Evolutionary conservation across 2,888 invertebrate species (phyloP), one percentile per base, ranked within the genome.

Genomic region (Drosophila setosimentum): DNA sequence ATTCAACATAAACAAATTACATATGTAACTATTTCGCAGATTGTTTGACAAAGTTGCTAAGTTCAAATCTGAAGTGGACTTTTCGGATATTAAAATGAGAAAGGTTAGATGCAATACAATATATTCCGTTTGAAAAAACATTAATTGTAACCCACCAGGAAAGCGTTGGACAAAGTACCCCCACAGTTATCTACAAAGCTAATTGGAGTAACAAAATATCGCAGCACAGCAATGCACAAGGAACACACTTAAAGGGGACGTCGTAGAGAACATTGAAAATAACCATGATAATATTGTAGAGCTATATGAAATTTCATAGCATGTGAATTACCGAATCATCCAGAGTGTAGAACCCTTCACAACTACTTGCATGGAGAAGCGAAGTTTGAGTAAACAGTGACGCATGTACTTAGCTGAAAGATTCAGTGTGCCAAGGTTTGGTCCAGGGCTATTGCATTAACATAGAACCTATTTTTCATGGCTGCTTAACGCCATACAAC

Each of bases 321-420:
- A n/a, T n/a, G n/a, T n/a, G n/a, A n/a, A n/a, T n/a, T n/a, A n/a
- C n/a, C n/a, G n/a, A n/a, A n/a, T n/a, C n/a, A n/a, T n/a, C n/a
- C n/a, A n/a, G 68, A 54, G 27, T 35, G 49, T 24, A 29, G n/a
- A 30, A 42, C 55, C 8, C 55, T 64, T 18, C 7, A 32, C 10
- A 8, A 35, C 5, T 55, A 49, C n/a, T 42, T 64, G 66, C 42
- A 64, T 64, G 50, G 42, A n/a, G 13, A 13, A 6, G 30, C 50
- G 7, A 29, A 51, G 33, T 21, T 37, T 35, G 11, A 30, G 37
- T 18, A 8, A 18, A 37, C 18, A 37, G 18, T 37, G 37, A 37
- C 7, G 37, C 37, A 3, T 37, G 18, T 18, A 37, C 18, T 37
- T 18, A 37, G 18, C 18, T n/a, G 18, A 18, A 37, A 18, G 18